These are phyloP conservation scores for Xylophagus ater DNA, from an alignment of 2,888 invertebrate species.

Conservation along the genomic window DNA sequence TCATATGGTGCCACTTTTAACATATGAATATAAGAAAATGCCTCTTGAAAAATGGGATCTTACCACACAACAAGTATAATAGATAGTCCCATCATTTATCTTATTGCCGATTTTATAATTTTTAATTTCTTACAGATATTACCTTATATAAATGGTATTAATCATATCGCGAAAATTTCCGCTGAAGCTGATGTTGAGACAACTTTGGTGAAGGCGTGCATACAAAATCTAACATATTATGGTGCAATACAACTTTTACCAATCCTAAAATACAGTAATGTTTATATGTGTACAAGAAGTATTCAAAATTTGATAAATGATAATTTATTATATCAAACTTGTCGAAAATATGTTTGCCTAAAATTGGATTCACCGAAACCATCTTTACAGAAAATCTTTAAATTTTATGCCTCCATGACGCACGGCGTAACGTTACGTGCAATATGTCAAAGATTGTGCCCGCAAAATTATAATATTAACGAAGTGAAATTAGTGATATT, in stretches of 20 bases:
- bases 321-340: conserved; percentile 54
- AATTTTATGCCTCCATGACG: conserved; percentile 55
- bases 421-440: conserved; percentile 59
- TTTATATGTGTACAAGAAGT: conserved; percentile 69
- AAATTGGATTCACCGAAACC: conserved; percentile 31
- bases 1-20: conserved; percentile 81
- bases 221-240: conserved; percentile 81
- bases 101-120: too few species aligned
- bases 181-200: conserved; percentile 85
- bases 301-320: conserved; percentile 58
- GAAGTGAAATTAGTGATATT: conserved; percentile 46
- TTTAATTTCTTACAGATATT: conserved; percentile 51
- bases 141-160: conserved; percentile 84
- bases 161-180: conserved; percentile 83
- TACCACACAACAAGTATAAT: conserved; percentile 90
- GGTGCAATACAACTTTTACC: conserved; percentile 63
- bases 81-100: too few species aligned
- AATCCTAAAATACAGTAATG: conserved; percentile 75
- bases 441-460: conserved; percentile 55
- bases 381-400: conserved; percentile 35
- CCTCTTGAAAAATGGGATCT: conserved; percentile 79
- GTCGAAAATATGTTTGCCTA: conserved; percentile 43
- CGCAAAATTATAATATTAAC: conserved; percentile 42
- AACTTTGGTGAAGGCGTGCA: conserved; percentile 85
- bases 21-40: conserved; percentile 50